phyloP scores from a whole-genome alignment of 1,140 invertebrate genomes.

The Drosophila punjabiensis region DNA sequence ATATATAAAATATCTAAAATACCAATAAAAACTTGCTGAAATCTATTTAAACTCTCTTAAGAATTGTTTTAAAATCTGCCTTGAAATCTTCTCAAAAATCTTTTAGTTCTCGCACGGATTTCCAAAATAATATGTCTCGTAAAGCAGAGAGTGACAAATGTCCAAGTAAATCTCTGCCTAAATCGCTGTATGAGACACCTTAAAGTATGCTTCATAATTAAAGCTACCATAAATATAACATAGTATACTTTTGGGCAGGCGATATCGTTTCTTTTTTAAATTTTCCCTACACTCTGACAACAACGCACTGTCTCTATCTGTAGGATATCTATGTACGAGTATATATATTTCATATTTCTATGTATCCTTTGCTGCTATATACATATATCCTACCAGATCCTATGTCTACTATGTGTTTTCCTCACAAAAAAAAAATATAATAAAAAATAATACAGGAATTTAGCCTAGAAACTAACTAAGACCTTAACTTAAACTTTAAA shows the following conservation, averaged over 20 bases:
- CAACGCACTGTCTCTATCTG: conserved; percentile 9
- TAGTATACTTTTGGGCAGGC: too few species aligned
- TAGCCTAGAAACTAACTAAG: conserved; percentile 42
- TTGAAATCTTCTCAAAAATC: not conserved
- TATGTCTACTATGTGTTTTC: conserved; percentile 5
- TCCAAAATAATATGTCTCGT: too few species aligned
- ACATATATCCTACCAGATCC: conserved; percentile 11
- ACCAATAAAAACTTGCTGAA: too few species aligned
- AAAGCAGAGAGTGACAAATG: too few species aligned
- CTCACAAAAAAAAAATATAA: not conserved
- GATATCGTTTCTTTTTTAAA: not conserved
- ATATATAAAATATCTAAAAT: too few species aligned
- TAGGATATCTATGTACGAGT: conserved; percentile 17
- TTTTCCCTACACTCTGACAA: not conserved
- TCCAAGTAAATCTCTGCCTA: too few species aligned
- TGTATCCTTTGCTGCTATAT: conserved; percentile 15
- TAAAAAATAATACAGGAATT: not conserved
- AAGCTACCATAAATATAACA: too few species aligned
- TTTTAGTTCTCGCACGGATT: too few species aligned
- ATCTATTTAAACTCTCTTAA: not conserved
- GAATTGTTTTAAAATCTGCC: not conserved
- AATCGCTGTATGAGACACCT: too few species aligned
- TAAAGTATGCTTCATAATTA: too few species aligned
- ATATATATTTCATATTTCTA: conserved; percentile 10
- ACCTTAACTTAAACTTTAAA: conserved; percentile 26